Evolutionary conservation across 1,140 invertebrate genomes (phyloP), one percentile per base, ranked within the genome.

Genomic region (Asbolus verrucosus): DNA sequence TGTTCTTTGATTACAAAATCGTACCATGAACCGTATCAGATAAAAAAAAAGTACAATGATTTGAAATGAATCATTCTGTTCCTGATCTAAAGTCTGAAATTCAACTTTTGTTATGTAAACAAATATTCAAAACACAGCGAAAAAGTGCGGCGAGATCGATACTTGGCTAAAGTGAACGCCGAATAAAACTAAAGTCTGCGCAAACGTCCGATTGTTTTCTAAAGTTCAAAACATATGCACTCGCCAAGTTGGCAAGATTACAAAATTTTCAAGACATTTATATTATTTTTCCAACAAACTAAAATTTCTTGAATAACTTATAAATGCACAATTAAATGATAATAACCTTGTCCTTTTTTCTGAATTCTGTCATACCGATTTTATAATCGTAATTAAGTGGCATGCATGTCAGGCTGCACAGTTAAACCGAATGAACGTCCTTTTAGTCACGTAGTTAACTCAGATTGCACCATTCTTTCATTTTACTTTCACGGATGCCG

Each of bases 31-130:
- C n/a, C n/a, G n/a, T 43, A 43, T 43, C 39, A 43, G 39, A 43
- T 43, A 18, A 18, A 16, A 27, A 27, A 9, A 8, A 27, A 3
- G 24, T 27, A 27, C n/a, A 27, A 8, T 27, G 24, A 27, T 3
- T 21, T 14, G 18, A 24, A 54, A 24, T 27, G 46, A 54, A 46
- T 46, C 41, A 46, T n/a, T n/a, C n/a, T 27, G 24, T n/a, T 11
- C 19, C n/a, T 11, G 46, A n/a, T 50, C 18, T 19, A 16, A 65
- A 63, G 68, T 70, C 54, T 41, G 11, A 36, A 36, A 36, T n/a
- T 31, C 46, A 72, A 59, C 43, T 33, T 38, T 13, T 24, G 2
- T 19, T 8, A 54, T 54, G 11, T 54, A 54, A 54, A 54, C 21
- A 54, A 36, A 36, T n/a, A 6, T 2, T 4, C 33, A 36, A 36